Base-by-base conservation (phyloP, 2,797 vertebrate species). In the Holocentrus rufus region DNA sequence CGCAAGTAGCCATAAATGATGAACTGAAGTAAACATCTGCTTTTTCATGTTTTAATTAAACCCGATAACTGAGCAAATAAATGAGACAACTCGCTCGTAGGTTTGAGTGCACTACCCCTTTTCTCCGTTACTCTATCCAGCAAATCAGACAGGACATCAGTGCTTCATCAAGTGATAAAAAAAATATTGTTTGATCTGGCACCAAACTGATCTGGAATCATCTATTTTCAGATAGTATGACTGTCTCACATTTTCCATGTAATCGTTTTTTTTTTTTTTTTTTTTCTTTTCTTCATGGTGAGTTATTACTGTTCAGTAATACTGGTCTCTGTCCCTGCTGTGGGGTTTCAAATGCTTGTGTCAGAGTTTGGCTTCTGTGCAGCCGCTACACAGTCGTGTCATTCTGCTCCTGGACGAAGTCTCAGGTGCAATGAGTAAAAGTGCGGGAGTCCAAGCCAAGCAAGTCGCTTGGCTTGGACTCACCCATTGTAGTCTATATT, bases 301-400 rank as follows among this genome's bases (percentile, higher is more conserved):
- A 82, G 71, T 42, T 58, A 65, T 50, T 47, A 39, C 60, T 76
- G 15, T 65, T 69, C 34, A 53, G 53, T 65, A 1, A 15, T 65
- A 11, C 25, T 9, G 13, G 50, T 22, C 49, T 23, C 20, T 58
- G 15, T 57, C 47, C 31, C 34, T 9, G 52, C 72, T 74, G 62
- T 61, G 54, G 67, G 74, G 47, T 86, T 77, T 82, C 73, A 83
- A 84, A 81, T 74, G 69, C 76, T 77, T 87, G 64, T 84, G 80
- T 87, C 86, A 87, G 66, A 78, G 68, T 61, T 87, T 87, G 83
- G 86, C 85, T 81, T 69, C 77, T 76, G 77, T 34, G 50, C 74
- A 72, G 62, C 59, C 61, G 31, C 69, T 54, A 53, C 79, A 70
- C 65, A 7, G 59, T 80, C 66, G 36, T 72, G 72, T 87, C 83